These are phyloP conservation scores for Crotalus tigris DNA, from an alignment of 2,113 vertebrate species.

Conservation along the genomic window DNA sequence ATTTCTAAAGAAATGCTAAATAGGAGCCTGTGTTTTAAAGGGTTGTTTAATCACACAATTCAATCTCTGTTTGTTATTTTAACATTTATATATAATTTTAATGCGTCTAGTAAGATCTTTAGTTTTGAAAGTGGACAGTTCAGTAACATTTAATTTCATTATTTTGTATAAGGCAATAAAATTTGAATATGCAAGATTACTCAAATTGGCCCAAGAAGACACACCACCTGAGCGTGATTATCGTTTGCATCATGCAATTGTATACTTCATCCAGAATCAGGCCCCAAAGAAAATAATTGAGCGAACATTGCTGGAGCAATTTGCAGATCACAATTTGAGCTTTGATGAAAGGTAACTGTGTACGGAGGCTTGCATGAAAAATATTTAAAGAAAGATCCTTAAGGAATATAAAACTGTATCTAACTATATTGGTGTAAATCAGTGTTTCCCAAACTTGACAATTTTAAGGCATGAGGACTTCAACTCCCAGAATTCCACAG, in stretches of 20 bases:
- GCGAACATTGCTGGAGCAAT: constrained; percentile 91
- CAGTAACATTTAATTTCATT: background rate
- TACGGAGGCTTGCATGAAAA: background rate
- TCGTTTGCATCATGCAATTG: constrained; percentile 87
- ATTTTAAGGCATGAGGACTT: too few species aligned
- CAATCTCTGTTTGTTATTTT: background rate
- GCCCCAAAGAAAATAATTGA: constrained; percentile 97
- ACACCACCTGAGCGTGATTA: constrained; percentile 88
- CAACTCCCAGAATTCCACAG: too few species aligned
- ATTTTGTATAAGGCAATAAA: constrained; percentile 84
- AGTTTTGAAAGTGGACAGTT: background rate
- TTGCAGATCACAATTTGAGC: constrained; percentile 91
- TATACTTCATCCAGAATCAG: constrained; percentile 96
- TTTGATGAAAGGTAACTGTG: constrained; percentile 89
- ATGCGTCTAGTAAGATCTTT: background rate
- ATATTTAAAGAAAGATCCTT: background rate
- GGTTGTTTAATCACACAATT: background rate
- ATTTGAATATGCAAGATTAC: constrained; percentile 87
- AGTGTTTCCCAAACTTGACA: too few species aligned
- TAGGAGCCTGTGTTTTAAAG: background rate
- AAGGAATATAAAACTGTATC: background rate
- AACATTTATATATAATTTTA: background rate
- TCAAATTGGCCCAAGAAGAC: constrained; percentile 91
- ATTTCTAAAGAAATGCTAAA: background rate
- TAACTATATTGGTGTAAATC: background rate